These are phyloP conservation scores for Cyclina sinensis DNA, from an alignment of 1,140 invertebrate genomes.

Conservation along the genomic window DNA sequence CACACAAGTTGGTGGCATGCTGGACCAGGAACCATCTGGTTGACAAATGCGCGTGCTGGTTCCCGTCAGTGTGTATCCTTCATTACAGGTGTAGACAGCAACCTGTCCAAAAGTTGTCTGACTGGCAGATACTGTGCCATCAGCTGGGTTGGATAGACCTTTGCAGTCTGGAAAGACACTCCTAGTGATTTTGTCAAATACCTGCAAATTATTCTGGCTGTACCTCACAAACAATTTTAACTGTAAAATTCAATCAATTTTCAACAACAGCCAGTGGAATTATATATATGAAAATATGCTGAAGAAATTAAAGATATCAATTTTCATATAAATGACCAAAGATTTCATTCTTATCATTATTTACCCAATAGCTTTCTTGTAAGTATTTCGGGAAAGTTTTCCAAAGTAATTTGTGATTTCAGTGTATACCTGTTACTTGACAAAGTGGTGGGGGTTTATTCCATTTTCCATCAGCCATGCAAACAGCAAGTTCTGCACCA, in stretches of 20 bases:
- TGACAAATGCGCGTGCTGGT: constrained; percentile 61
- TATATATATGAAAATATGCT: too few species aligned
- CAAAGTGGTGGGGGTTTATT: constrained; percentile 10
- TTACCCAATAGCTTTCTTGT: too few species aligned
- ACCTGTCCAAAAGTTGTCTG: constrained; percentile 65
- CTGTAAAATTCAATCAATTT: too few species aligned
- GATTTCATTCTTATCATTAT: too few species aligned
- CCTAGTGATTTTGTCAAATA: too few species aligned
- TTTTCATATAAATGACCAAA: too few species aligned
- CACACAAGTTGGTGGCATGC: constrained; percentile 84
- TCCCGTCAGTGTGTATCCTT: constrained; percentile 66
- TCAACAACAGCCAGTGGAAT: too few species aligned
- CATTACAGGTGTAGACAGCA: constrained; percentile 69
- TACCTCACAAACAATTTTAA: too few species aligned
- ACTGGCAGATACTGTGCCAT: constrained; percentile 13
- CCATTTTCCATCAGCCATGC: constrained; percentile 40
- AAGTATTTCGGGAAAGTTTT: too few species aligned
- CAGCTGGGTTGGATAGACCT: constrained; percentile 3
- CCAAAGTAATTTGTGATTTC: too few species aligned
- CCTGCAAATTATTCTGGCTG: too few species aligned
- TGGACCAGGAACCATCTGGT: constrained; percentile 93
- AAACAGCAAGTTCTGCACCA: not conserved
- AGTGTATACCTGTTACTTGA: constrained; percentile 20
- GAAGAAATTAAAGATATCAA: too few species aligned
- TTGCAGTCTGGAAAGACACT: constrained; percentile 41